Evolutionary conservation across 2,797 vertebrate genomes (phyloP).

Genomic region (Choloepus didactylus): DNA sequence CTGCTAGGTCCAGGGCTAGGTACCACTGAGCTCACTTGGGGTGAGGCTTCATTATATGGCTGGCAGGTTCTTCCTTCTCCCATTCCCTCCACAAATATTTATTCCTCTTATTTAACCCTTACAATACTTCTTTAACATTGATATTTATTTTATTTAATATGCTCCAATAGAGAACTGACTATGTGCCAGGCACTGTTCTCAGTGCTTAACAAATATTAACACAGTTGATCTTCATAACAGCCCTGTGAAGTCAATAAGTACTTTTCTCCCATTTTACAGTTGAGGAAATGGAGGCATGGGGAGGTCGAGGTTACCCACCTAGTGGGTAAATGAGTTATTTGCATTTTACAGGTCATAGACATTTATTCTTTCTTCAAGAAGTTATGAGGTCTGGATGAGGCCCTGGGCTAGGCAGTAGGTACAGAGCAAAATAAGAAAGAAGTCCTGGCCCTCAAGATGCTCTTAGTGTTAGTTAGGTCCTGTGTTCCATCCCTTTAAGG

Average conservation of each 20-base stretch:
- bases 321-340: background rate
- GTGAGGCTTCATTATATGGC: background rate
- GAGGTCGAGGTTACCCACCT: background rate
- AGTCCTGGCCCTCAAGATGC: background rate
- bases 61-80: conserved; percentile 1
- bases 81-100: conserved; percentile 27
- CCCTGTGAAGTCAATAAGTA: background rate
- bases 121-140: background rate
- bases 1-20: background rate
- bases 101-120: conserved; percentile 52
- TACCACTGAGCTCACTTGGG: background rate
- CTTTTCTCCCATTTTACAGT: background rate
- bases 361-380: conserved; percentile 47
- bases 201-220: conserved; percentile 34
- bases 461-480: background rate
- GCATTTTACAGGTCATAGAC: background rate
- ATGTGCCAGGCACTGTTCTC: background rate
- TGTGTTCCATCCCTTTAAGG: background rate
- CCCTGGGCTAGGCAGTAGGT: background rate
- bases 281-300: background rate
- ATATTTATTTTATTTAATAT: conserved; percentile 26
- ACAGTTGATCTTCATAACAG: conserved; percentile 23
- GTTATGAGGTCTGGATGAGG: background rate
- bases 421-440: background rate
- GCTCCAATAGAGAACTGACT: background rate